Evolutionary conservation across 2,797 vertebrate genomes (phyloP).

Genomic region (Clarias fuscus): DNA sequence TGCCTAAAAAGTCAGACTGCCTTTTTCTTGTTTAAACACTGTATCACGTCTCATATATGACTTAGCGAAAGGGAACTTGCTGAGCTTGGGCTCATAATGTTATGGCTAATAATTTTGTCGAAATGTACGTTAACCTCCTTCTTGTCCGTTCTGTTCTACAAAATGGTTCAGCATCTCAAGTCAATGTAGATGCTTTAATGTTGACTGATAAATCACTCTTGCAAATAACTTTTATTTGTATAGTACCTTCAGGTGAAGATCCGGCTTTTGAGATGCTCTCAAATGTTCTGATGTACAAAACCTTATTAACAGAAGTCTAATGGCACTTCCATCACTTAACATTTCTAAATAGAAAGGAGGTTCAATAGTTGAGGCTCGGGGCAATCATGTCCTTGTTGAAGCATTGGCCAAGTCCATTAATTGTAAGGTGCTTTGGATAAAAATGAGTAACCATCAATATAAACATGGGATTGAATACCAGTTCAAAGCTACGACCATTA

Average conservation of each 20-base stretch:
- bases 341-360: not conserved
- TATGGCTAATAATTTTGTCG: not conserved
- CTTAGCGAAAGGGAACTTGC: not conserved
- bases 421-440: not conserved
- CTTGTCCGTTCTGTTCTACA: not conserved
- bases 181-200: too few species aligned
- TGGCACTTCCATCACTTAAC: not conserved
- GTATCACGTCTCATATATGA: not conserved
- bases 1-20: not conserved
- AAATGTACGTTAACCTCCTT: not conserved
- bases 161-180: not conserved
- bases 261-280: not conserved
- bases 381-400: not conserved
- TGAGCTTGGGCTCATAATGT: not conserved
- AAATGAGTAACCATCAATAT: not conserved
- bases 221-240: not conserved
- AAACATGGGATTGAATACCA: not conserved
- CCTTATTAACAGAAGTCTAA: not conserved
- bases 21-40: constrained; percentile 14
- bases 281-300: not conserved
- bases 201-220: not conserved
- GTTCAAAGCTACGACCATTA: not conserved
- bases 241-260: not conserved
- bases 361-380: not conserved
- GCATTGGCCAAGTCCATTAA: not conserved